These are phyloP conservation scores for Syngnathus rostellatus DNA, from an alignment of 2,797 vertebrate species.

Conservation along the genomic window DNA sequence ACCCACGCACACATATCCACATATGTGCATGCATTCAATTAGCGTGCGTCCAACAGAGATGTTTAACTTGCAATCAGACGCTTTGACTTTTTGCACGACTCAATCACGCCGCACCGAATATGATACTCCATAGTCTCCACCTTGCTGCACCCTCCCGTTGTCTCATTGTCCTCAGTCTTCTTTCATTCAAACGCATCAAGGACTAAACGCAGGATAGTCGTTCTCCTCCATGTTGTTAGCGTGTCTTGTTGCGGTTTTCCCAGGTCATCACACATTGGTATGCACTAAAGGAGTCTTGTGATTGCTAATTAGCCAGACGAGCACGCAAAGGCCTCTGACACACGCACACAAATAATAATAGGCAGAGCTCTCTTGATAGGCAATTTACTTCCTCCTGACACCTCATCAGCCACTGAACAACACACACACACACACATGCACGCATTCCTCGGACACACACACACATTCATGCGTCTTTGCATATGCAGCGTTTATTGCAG, in stretches of 20 bases:
- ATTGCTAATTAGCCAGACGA: slow-evolving; percentile 1
- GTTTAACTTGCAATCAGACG: slow-evolving; percentile 35
- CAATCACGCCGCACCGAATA: slow-evolving; percentile 32
- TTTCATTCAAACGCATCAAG: background rate
- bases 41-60: slow-evolving; percentile 43
- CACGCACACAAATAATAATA: slow-evolving; percentile 17
- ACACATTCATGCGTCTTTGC: slow-evolving; percentile 38
- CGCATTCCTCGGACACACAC: slow-evolving; percentile 42
- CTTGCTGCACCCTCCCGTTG: too few species aligned
- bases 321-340: background rate
- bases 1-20: slow-evolving; percentile 10
- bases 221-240: background rate
- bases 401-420: slow-evolving; percentile 60
- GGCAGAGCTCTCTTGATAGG: slow-evolving; percentile 60
- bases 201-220: background rate
- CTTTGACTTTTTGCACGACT: slow-evolving; percentile 54
- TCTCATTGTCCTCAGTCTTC: background rate
- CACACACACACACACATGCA: slow-evolving; percentile 28
- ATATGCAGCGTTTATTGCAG: slow-evolving; percentile 54
- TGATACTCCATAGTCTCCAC: slow-evolving; percentile 15
- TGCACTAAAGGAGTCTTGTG: background rate
- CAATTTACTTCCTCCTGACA: slow-evolving; percentile 69
- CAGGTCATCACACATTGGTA: background rate
- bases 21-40: slow-evolving; percentile 48
- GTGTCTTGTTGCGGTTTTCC: background rate